Evolutionary conservation across 2,113 vertebrate genomes (phyloP).

Genomic region (Orthonyx spaldingii): DNA sequence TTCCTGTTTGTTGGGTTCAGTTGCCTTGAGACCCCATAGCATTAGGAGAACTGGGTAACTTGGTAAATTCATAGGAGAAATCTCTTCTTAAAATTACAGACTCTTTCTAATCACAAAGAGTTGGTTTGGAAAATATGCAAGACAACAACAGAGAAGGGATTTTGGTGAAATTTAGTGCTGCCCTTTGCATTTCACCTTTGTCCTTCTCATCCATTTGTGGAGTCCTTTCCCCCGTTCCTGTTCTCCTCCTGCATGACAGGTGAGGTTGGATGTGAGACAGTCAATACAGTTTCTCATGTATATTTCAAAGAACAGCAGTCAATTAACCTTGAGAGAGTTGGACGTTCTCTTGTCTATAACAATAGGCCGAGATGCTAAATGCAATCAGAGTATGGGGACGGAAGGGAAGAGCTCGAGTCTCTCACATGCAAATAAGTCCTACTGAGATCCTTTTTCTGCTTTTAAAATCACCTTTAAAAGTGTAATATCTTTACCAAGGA

Average conservation of each 20-base stretch:
- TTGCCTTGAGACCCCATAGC: neutral
- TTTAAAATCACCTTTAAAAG: neutral
- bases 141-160: neutral
- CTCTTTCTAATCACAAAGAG: neutral
- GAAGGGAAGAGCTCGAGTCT: neutral
- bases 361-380: slow-evolving; percentile 7
- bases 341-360: slow-evolving; percentile 41
- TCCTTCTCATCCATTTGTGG: slow-evolving; percentile 21
- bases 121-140: neutral
- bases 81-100: neutral
- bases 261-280: slow-evolving; percentile 51
- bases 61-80: neutral
- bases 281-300: slow-evolving; percentile 67
- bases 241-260: slow-evolving; percentile 49
- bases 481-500: neutral
- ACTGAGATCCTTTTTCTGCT: neutral
- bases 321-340: slow-evolving; percentile 70
- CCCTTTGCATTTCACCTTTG: slow-evolving; percentile 39
- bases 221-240: slow-evolving; percentile 10
- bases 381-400: neutral
- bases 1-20: neutral
- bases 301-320: slow-evolving; percentile 70
- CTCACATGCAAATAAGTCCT: neutral
- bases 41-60: neutral
- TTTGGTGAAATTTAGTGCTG: neutral